These are phyloP conservation scores for Lophius americanus DNA, from an alignment of 2,797 vertebrate species.

Conservation along the genomic window DNA sequence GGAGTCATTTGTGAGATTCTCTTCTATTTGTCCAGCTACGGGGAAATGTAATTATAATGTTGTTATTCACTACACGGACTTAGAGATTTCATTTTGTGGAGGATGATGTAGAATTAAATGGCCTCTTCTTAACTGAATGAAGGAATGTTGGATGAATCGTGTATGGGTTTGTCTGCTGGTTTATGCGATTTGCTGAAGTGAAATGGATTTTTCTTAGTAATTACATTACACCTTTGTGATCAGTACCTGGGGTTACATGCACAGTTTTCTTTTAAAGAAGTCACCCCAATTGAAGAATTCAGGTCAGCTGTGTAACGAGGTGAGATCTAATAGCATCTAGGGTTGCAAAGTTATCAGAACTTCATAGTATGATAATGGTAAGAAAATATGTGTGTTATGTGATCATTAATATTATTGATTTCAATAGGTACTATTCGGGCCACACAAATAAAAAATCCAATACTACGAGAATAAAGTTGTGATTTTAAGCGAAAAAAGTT, in stretches of 20 bases:
- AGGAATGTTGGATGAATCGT: conserved; percentile 37
- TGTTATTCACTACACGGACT: conserved; percentile 6
- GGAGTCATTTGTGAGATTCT: conserved; percentile 34
- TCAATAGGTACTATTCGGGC: no score
- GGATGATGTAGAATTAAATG: conserved; percentile 22
- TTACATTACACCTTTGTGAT: conserved; percentile 49
- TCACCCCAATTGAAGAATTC: no score
- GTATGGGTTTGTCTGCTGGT: conserved; percentile 16
- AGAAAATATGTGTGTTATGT: no score
- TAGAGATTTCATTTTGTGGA: conserved; percentile 12
- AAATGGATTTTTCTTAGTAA: conserved; percentile 56
- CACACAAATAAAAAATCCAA: no score
- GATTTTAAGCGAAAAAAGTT: no score
- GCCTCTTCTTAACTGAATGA: conserved; percentile 50
- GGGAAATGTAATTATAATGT: conserved; percentile 29
- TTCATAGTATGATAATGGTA: no score
- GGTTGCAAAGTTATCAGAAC: no score
- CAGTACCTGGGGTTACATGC: background rate
- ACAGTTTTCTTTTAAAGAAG: no score
- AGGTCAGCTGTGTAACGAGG: no score
- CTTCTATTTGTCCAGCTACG: conserved; percentile 12
- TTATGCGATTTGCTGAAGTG: conserved; percentile 56
- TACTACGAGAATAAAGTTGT: no score
- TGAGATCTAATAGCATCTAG: no score
- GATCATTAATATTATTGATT: no score